Percentiles rank a stretch among this genome's conserved stretches.
phyloP scores from a whole-genome alignment of 2,797 vertebrate species.

The Eidolon dupreanum region DNA sequence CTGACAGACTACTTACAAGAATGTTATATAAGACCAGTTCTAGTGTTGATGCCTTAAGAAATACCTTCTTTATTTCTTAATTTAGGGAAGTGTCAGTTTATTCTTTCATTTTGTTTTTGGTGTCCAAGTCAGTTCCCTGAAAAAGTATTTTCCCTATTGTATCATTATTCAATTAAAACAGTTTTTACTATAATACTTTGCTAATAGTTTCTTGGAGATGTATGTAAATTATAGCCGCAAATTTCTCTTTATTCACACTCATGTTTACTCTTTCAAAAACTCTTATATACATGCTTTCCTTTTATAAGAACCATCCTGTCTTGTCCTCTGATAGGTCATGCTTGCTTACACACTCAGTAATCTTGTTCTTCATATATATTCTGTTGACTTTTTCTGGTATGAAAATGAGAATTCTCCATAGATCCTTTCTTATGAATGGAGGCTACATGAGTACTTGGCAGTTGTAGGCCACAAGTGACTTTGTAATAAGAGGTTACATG shows the following conservation, averaged over 20 bases:
- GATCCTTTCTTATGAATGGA: slow-evolving; percentile 72
- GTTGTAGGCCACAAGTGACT: slow-evolving; percentile 52
- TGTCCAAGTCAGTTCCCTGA: not conserved
- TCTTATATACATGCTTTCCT: not conserved
- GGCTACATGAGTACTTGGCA: slow-evolving; percentile 35
- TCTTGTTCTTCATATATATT: slow-evolving; percentile 4
- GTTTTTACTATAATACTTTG: slow-evolving; percentile 30
- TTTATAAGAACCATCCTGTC: not conserved
- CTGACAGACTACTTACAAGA: slow-evolving; percentile 21
- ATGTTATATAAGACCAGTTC: not conserved
- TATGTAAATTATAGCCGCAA: not conserved
- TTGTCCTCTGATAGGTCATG: not conserved
- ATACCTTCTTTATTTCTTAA: not conserved
- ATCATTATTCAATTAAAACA: slow-evolving; percentile 26
- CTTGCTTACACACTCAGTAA: not conserved
- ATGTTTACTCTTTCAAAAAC: slow-evolving; percentile 8
- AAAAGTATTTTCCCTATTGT: not conserved
- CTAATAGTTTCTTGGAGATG: slow-evolving; percentile 36
- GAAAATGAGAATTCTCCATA: slow-evolving; percentile 45
- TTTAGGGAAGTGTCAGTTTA: not conserved
- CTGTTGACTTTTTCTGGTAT: not conserved
- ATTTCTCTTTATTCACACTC: slow-evolving; percentile 13
- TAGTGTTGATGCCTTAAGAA: not conserved
- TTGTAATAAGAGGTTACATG: slow-evolving; percentile 71
- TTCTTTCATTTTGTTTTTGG: not conserved